Evolutionary conservation across 2,888 invertebrate species (phyloP).

Genomic region (Rhynchonema sp.): DNA sequence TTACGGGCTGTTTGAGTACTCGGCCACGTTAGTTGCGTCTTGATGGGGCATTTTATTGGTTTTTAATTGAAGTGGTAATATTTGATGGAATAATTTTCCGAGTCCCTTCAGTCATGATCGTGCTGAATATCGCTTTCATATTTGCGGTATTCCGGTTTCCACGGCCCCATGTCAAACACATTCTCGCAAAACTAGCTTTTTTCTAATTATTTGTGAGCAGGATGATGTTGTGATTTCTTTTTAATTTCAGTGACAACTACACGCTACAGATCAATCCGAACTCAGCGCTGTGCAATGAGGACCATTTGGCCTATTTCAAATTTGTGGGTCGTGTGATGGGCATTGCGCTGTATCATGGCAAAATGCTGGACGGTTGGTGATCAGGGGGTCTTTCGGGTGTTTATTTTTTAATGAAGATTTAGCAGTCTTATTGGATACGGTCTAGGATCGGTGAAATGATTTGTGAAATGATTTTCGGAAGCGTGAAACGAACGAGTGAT

Average conservation of each 20-base stretch:
- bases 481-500: too few species aligned
- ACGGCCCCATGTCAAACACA: not conserved
- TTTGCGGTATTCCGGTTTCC: not conserved
- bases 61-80: too few species aligned
- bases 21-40: constrained; percentile 61
- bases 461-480: too few species aligned
- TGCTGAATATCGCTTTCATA: too few species aligned
- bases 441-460: too few species aligned
- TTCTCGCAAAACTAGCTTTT: constrained; percentile 2
- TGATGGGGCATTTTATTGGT: too few species aligned
- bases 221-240: constrained; percentile 1
- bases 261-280: constrained; percentile 95
- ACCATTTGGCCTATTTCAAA: constrained; percentile 90
- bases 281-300: constrained; percentile 90
- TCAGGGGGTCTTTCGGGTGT: not conserved
- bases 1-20: constrained; percentile 96
- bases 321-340: constrained; percentile 94
- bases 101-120: too few species aligned
- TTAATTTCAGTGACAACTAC: constrained; percentile 62
- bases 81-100: too few species aligned
- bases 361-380: constrained; percentile 70
- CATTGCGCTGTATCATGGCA: constrained; percentile 98
- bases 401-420: constrained; percentile 3
- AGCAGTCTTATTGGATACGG: not conserved
- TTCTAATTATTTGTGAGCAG: not conserved